A percentile compares a stretch with the other conserved stretches of the same genome.
phyloP scores from a whole-genome alignment of 2,113 vertebrate genomes.

The Panthera uncia region DNA sequence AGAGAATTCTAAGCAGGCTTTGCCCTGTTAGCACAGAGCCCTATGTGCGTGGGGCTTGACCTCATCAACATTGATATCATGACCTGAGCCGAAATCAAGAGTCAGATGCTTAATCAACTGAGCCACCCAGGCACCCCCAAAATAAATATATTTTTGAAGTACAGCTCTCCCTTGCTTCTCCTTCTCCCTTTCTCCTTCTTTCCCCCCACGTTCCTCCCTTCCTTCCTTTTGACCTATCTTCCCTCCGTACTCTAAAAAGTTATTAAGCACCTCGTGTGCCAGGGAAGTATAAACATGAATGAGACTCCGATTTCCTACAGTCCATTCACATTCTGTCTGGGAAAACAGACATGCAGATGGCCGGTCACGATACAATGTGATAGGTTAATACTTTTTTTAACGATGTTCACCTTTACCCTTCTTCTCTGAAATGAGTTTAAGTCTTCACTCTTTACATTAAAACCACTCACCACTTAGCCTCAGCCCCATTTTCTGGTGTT shows the following conservation, averaged over 20 bases:
- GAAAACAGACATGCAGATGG: background rate
- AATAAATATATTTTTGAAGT: background rate
- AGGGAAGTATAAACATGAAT: background rate
- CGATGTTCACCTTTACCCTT: background rate
- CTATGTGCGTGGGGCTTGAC: too few species aligned
- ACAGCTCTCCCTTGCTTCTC: too few species aligned
- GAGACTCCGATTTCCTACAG: background rate
- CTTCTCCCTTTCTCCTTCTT: background rate
- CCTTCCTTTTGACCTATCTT: background rate
- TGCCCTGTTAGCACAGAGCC: too few species aligned
- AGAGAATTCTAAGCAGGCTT: too few species aligned
- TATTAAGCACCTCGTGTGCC: background rate
- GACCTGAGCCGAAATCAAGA: too few species aligned
- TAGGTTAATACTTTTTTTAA: background rate
- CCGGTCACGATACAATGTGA: background rate
- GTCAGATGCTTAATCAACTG: too few species aligned
- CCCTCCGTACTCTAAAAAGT: background rate
- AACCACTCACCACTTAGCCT: background rate
- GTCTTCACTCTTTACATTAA: background rate
- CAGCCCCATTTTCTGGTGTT: background rate
- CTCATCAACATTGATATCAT: too few species aligned
- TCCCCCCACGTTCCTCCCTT: background rate
- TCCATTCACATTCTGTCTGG: background rate
- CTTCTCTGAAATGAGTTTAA: background rate
- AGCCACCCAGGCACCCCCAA: too few species aligned